Conservation (phyloP, 1,140 invertebrate species). For the Stegodyphus mimosarum region DNA sequence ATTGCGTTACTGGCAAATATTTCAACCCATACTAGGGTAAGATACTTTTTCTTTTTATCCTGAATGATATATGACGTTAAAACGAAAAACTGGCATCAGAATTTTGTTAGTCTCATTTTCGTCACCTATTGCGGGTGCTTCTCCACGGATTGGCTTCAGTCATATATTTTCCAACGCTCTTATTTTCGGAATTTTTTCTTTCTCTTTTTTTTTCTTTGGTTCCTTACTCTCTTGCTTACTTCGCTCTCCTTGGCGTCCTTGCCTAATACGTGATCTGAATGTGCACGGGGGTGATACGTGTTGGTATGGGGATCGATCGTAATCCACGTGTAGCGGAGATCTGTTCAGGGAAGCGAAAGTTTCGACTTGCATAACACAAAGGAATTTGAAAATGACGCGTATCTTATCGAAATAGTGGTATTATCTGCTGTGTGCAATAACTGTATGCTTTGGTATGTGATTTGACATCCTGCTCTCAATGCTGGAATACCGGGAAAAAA, state of each 20-base stretch:
- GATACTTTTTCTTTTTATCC: too few species aligned
- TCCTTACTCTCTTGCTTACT: neutral
- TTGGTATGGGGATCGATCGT: neutral
- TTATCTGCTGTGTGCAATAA: neutral
- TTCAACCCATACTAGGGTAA: too few species aligned
- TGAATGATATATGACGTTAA: too few species aligned
- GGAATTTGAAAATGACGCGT: neutral
- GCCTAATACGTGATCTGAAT: neutral
- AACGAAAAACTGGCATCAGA: too few species aligned
- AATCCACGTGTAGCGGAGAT: neutral
- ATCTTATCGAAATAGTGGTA: neutral
- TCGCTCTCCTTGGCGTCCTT: neutral
- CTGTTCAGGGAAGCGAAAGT: neutral
- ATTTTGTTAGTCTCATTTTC: too few species aligned
- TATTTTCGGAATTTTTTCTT: too few species aligned
- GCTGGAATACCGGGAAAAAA: neutral
- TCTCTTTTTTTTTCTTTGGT: neutral
- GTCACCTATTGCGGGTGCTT: too few species aligned
- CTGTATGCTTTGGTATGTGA: neutral
- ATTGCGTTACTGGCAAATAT: too few species aligned
- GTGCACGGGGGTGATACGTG: neutral
- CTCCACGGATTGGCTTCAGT: too few species aligned
- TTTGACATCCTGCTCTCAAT: slow-evolving; percentile 1
- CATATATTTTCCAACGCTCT: too few species aligned
- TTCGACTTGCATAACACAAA: neutral